Base-by-base conservation (phyloP, 2,797 vertebrate genomes). In the Bryconaethiops microstoma region DNA sequence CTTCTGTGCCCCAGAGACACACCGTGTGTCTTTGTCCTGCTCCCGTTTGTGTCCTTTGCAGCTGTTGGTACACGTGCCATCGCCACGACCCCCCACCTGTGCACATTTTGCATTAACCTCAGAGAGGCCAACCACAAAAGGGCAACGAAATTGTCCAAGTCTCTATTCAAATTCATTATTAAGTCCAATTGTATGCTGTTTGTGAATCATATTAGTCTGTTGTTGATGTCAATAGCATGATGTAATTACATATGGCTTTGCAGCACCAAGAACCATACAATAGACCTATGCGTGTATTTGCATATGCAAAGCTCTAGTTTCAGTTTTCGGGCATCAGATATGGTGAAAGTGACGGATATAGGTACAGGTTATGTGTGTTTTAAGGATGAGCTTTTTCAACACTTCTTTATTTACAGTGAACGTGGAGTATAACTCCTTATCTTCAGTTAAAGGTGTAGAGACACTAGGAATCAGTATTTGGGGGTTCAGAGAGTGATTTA, bases 31-130 rank as follows among this genome's bases (percentile, higher is more conserved):
- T 79, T 86, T 84, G 81, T 82, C 81, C 13, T 23, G 74, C 76
- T 82, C 70, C 77, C 62, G 78, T 76, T 39, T 82, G 85, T 85
- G 80, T 87, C 78, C 74, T 81, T 76, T 76, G 54, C 82, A 82
- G 88, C 82, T 86, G 83, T 83, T 74, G 54, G 63, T 25, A 62
- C 50, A 52, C 73, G 29, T 79, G 83, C 21, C 75, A 80, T 83
- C 81, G 62, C 48, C 13, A 40, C 23, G 35, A 83, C 73, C 76
- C 68, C 70, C 72, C 50, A 82, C 85, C 74, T 83, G 73, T 83
- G 45, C 63, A 73, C 62, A 67, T 77, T 80, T 72, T 80, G 82
- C 82, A 63, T 55, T 48, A 79, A 75, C 50, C 35, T 39, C 64
- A 83, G 78, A 48, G 52, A 12, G 48, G 7, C 60, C 55, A 21